phyloP scores from a whole-genome alignment of 1,140 invertebrate genomes.

The Dryas iulia region DNA sequence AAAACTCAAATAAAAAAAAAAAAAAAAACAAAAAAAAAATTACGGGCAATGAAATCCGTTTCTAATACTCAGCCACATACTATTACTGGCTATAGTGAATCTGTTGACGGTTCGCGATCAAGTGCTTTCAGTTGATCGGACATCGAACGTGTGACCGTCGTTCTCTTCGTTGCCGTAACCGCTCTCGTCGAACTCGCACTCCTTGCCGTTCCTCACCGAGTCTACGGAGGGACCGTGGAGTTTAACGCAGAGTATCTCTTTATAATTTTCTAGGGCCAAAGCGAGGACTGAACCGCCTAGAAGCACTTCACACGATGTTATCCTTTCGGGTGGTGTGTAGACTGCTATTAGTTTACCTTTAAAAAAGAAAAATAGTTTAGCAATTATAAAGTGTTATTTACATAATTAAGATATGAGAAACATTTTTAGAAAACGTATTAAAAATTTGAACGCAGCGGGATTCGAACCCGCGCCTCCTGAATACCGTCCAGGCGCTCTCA shows the following conservation, averaged over 20 bases:
- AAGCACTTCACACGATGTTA: slow-evolving; percentile 88
- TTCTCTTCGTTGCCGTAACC: slow-evolving; percentile 76
- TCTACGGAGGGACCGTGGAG: slow-evolving; percentile 78
- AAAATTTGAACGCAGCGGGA: too few species aligned
- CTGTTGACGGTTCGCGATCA: slow-evolving; percentile 30
- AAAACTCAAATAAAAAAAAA: slow-evolving; percentile 1
- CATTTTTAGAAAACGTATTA: too few species aligned
- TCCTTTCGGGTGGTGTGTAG: slow-evolving; percentile 87
- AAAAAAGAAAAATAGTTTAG: slow-evolving; percentile 29
- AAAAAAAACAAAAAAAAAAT: neutral
- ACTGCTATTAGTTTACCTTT: slow-evolving; percentile 89
- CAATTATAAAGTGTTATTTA: too few species aligned
- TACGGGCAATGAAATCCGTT: neutral
- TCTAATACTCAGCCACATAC: slow-evolving; percentile 32
- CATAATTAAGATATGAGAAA: too few species aligned
- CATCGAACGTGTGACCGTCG: slow-evolving; percentile 77
- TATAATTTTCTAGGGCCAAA: slow-evolving; percentile 83
- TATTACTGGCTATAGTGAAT: slow-evolving; percentile 34
- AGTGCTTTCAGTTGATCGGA: slow-evolving; percentile 68
- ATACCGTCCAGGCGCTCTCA: too few species aligned
- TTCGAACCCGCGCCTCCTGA: too few species aligned
- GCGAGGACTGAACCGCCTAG: slow-evolving; percentile 86
- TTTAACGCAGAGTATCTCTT: slow-evolving; percentile 84
- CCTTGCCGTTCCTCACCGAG: slow-evolving; percentile 50
- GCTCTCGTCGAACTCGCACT: slow-evolving; percentile 58